phyloP scores from a whole-genome alignment of 2,797 vertebrate genomes.

The Petrocephalus schoutedeni region DNA sequence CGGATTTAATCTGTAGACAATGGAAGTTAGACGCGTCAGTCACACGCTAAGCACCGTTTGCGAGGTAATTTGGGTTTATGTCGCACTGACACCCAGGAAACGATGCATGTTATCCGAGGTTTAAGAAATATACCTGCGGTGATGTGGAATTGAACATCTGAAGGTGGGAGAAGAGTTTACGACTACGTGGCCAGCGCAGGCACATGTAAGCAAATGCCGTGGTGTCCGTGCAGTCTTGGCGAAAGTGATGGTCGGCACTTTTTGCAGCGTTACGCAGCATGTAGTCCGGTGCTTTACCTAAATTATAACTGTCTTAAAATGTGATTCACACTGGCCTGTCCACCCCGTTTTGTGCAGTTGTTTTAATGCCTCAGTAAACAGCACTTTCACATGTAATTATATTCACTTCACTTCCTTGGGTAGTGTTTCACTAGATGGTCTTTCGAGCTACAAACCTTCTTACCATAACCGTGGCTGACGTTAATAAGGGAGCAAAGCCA shows the following conservation, averaged over 20 bases:
- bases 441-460: neutral
- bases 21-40: neutral
- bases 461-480: constrained; percentile 13
- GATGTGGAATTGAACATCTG: neutral
- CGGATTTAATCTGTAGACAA: constrained; percentile 43
- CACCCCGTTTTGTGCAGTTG: neutral
- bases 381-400: constrained; percentile 18
- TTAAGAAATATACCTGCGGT: neutral
- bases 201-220: neutral
- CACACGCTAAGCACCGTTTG: neutral
- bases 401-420: neutral
- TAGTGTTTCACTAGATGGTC: constrained; percentile 3
- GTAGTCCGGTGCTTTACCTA: neutral
- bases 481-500: constrained; percentile 2
- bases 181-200: neutral
- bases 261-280: constrained; percentile 27
- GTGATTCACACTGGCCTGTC: constrained; percentile 11
- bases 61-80: neutral
- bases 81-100: neutral
- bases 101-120: neutral
- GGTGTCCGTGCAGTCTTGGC: neutral
- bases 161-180: neutral
- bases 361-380: constrained; percentile 21
- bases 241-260: constrained; percentile 8
- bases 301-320: constrained; percentile 13